Conservation (phyloP, 2,888 invertebrate species). For the Pterobdella sp. region DNA sequence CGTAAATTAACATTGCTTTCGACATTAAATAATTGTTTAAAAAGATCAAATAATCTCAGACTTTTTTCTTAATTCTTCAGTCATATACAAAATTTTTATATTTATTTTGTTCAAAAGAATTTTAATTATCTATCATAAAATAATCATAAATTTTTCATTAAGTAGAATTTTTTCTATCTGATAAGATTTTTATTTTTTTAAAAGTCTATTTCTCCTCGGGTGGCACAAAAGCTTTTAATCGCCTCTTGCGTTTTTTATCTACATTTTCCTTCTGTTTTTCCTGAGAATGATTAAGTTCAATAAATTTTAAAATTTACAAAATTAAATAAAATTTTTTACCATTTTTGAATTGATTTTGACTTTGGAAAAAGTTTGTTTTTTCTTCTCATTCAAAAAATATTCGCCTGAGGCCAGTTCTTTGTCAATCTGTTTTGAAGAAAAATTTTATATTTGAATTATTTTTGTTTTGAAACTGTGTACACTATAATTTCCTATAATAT, state of each 20-base stretch:
- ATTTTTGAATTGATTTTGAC: conserved; percentile 73
- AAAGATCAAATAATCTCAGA: no score
- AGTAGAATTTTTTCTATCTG: not conserved
- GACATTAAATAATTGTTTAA: no score
- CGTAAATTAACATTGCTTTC: no score
- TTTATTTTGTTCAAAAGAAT: not conserved
- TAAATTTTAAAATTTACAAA: not conserved
- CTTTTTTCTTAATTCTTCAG: not conserved
- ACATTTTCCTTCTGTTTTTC: conserved; percentile 25
- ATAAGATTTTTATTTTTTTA: not conserved
- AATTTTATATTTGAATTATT: not conserved
- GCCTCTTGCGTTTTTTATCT: conserved; percentile 18
- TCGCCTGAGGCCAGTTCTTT: conserved; percentile 87
- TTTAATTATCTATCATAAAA: not conserved
- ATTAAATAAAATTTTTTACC: conserved; percentile 37
- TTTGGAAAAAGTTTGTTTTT: conserved; percentile 52
- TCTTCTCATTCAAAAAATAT: conserved; percentile 74
- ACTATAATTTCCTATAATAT: not conserved
- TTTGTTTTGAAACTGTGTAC: not conserved
- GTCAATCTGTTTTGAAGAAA: conserved; percentile 58
- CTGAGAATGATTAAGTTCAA: conserved; percentile 4
- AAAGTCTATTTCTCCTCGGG: conserved; percentile 12
- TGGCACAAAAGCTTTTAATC: conserved; percentile 23
- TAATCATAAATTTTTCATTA: not conserved
- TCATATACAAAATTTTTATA: not conserved